These are phyloP conservation scores for Cremastinae sp. DNA, from an alignment of 2,888 invertebrate species.

Conservation along the genomic window DNA sequence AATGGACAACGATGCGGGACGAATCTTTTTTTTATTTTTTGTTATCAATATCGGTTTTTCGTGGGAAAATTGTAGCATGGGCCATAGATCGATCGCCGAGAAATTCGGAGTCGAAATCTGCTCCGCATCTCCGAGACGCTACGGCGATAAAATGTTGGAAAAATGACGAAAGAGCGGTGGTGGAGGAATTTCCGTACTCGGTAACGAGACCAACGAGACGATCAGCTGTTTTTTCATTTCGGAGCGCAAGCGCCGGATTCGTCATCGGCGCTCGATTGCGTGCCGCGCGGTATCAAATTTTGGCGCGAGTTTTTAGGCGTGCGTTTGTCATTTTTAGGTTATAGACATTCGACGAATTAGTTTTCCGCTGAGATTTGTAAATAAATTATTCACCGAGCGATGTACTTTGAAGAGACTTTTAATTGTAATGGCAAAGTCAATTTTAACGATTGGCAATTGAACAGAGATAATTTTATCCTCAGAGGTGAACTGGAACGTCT, in stretches of 20 bases:
- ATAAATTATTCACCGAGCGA: conserved; percentile 45
- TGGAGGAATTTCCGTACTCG: conserved; percentile 21
- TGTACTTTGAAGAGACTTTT: conserved; percentile 68
- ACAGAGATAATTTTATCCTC: conserved; percentile 63
- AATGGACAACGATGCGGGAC: conserved; percentile 5
- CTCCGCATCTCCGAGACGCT: conserved; percentile 17
- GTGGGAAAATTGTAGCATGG: not conserved
- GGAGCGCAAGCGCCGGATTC: conserved; percentile 25
- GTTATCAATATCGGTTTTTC: not conserved
- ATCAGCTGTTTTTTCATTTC: conserved; percentile 34
- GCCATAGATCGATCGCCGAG: not conserved
- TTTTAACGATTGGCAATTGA: conserved; percentile 72
- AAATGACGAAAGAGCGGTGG: conserved; percentile 4
- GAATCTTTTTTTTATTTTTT: not conserved
- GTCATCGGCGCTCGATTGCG: conserved; percentile 4
- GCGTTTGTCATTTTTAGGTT: conserved; percentile 8
- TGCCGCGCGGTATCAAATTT: no score
- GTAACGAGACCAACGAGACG: conserved; percentile 5
- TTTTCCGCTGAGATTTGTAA: not conserved
- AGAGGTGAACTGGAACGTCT: conserved; percentile 69
- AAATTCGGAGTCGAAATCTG: conserved; percentile 24
- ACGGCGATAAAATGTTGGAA: conserved; percentile 21
- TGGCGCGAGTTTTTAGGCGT: conserved; percentile 28
- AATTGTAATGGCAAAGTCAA: conserved; percentile 75
- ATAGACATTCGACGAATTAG: not conserved